Base-by-base conservation (phyloP, 2,113 vertebrate species). In the Pluvialis apricaria region DNA sequence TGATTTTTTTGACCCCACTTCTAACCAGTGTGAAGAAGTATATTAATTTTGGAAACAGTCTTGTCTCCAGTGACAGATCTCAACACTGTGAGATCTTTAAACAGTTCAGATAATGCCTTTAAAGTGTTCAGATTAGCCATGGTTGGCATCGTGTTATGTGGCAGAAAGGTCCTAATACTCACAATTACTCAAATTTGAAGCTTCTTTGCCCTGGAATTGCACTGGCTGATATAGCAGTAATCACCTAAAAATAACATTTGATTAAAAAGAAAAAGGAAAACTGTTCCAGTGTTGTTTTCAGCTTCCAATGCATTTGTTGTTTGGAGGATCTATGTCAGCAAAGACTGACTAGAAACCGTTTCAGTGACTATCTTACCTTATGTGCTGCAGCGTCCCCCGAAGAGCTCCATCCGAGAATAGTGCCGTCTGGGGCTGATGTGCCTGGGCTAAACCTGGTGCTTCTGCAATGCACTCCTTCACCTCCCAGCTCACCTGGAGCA, bases 351-450 rank as follows among this genome's bases (percentile, higher is more conserved):
- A 92, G 68, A 82, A 81, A 60, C 9, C 0, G 2, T 47, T 75
- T 68, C 34, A 44, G 16, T 64, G 1, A 32, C 16, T 44, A 28
- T 31, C 70, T 80, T 92, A 92, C 72, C n/a, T 87, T 44, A 49
- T 1, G 11, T 14, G 17, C 60, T 3, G 4, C 52, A 57, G 38
- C 1, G 2, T 44, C 58, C 34, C n/a, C 57, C 65, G 70, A 65
- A 79, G 31, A 90, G 24, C 24, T 68, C 44, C 32, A 29, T 51
- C 32, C 1, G 1, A 38, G n/a, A 76, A 40, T 2, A 66, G 32
- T 3, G n/a, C 13, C 0, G 0, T 36, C 28, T 45, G 29, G 15
- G 8, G 49, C 57, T 86, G n/a, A 32, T 0, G 0, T 22, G 16
- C 29, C 70, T 87, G 34, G 24, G 25, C 49, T 40, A 83, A 88